Base-by-base conservation (phyloP, 2,113 vertebrate species). In the Chloropsis hardwickii region DNA sequence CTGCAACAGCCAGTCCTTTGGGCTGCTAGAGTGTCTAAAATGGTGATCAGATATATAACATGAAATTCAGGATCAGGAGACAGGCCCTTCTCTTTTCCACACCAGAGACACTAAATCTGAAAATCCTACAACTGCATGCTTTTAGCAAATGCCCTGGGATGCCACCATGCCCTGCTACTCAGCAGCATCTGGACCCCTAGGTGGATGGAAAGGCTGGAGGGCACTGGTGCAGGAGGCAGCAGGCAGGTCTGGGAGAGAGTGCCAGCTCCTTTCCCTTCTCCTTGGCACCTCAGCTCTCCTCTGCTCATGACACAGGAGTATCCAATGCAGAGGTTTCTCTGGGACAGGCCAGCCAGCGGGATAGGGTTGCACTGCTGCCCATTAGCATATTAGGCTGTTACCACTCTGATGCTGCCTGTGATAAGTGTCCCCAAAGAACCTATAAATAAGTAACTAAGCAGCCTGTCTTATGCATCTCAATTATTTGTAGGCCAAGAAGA, bases 221-320 rank as follows among this genome's bases (percentile, higher is more conserved):
- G 27, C 2, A 2, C 6, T 72, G 45, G 3, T 74, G 42, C 27
- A 54, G 42, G 16, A 76, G 35, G 20, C 7, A 60, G 29, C 0
- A 0, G 28, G 31, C 61, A 72, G 45, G 37, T 29, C 60, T 54
- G 44, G 33, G 21, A 71, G 39, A 64, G 19, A 70, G 11, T 9
- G 2, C n/a, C 3, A 8, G 53, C 45, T 82, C 57, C 62, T 45
- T 28, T 73, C 28, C 20, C 29, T 44, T 33, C 0, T 5, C 39
- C 3, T 2, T 5, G 3, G 42, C 40, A 53, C 2, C 0, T 82
- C 5, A 0, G 62, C 40, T 79, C 31, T 83, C 42, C 76, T 66
- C 29, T 0, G 1, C 35, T 76, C 4, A 0, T 1, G 0, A 37
- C 48, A 42, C 1, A 1, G 44, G 0, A 0, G 31, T 45, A 27